Evolutionary conservation across 2,113 vertebrate species (phyloP).

Genomic region (Chauna torquata): DNA sequence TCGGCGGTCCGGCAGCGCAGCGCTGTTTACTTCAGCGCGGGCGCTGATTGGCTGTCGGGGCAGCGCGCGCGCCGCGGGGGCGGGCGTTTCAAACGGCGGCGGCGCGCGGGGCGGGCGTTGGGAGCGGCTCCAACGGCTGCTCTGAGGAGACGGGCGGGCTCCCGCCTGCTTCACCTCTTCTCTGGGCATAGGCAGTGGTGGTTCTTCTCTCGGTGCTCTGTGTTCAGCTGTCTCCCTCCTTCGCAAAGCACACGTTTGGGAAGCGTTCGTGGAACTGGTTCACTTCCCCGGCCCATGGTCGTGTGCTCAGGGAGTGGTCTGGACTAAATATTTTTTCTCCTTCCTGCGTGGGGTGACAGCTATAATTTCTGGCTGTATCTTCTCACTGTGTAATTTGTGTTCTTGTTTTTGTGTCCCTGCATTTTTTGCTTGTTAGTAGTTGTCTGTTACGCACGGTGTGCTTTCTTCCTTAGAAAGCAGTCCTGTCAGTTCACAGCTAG

Average conservation of each 20-base stretch:
- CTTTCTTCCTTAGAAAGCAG: background rate
- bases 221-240: background rate
- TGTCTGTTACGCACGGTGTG: rapidly evolving
- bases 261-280: background rate
- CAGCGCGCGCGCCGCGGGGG: background rate
- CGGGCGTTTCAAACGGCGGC: background rate
- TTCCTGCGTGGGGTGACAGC: background rate
- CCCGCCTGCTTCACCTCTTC: background rate
- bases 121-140: background rate
- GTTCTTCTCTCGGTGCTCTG: no score
- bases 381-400: background rate
- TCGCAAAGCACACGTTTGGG: background rate
- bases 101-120: background rate
- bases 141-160: background rate
- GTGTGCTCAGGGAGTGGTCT: no score
- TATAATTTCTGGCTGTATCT: background rate
- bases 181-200: background rate
- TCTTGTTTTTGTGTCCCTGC: background rate
- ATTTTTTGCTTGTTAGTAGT: background rate
- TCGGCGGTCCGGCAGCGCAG: background rate
- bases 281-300: background rate
- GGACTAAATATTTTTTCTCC: background rate
- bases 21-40: background rate
- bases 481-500: background rate
- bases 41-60: conserved; percentile 8